phyloP scores from a whole-genome alignment of 2,797 vertebrate genomes.

The Florisuga fusca region DNA sequence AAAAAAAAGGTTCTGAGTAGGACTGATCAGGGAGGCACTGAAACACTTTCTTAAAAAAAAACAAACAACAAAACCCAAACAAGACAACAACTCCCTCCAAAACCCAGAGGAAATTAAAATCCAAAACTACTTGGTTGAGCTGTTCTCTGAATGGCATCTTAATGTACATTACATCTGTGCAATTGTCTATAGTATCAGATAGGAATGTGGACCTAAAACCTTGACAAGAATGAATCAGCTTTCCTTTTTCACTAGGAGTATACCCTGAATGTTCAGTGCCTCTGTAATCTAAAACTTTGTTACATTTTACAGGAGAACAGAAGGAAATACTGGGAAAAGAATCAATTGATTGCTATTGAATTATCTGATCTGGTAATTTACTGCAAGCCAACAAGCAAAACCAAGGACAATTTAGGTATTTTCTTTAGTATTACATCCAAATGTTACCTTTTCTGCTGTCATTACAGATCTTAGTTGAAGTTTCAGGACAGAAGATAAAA shows the following conservation, averaged over 20 bases:
- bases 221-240: neutral
- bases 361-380: conserved; percentile 97
- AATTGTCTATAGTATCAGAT: neutral
- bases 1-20: neutral
- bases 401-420: conserved; percentile 92
- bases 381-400: conserved; percentile 96
- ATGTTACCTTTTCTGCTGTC: neutral
- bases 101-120: neutral
- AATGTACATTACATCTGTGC: neutral
- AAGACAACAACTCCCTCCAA: fast-evolving
- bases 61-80: no score
- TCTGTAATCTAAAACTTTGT: neutral
- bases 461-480: neutral
- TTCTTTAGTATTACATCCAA: neutral
- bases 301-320: conserved; percentile 75
- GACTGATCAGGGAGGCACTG: neutral
- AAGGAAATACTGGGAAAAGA: conserved; percentile 90
- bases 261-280: neutral
- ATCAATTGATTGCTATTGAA: conserved; percentile 92
- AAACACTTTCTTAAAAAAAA: neutral
- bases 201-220: neutral
- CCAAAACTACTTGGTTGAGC: neutral
- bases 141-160: neutral
- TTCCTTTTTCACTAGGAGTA: neutral
- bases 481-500: neutral